These are phyloP conservation scores for Heliconius cydno DNA, from an alignment of 2,888 invertebrate species.

Conservation along the genomic window DNA sequence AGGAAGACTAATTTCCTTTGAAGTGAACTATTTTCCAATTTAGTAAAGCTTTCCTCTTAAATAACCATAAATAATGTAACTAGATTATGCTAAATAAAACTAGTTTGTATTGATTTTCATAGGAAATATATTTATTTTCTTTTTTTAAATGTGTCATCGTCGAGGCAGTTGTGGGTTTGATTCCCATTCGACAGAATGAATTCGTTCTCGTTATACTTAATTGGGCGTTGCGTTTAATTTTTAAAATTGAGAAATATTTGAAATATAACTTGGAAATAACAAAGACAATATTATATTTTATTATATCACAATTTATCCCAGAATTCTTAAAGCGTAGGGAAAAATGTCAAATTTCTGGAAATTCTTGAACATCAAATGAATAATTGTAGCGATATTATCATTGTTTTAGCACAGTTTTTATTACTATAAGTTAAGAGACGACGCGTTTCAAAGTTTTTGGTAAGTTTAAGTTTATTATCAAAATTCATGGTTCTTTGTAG, in stretches of 20 bases:
- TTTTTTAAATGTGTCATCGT: not conserved
- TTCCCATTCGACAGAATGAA: too few relatives aligned
- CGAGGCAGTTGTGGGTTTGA: too few relatives aligned
- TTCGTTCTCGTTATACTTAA: too few relatives aligned
- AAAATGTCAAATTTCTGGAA: conserved; percentile 2
- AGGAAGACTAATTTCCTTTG: conserved; percentile 14
- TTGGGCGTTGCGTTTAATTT: too few relatives aligned
- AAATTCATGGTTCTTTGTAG: not conserved
- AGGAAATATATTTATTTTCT: not conserved
- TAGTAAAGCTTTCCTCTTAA: not conserved
- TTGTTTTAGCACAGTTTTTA: conserved; percentile 26
- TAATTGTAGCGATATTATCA: conserved; percentile 15
- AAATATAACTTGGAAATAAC: not conserved
- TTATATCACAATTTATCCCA: not conserved
- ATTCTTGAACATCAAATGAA: not conserved
- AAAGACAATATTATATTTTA: conserved; percentile 3
- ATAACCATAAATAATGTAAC: conserved; percentile 1
- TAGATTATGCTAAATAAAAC: not conserved
- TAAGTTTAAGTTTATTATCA: not conserved
- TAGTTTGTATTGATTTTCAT: not conserved
- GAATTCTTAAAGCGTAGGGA: not conserved
- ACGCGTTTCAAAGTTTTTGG: conserved; percentile 20
- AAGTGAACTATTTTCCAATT: conserved; percentile 7
- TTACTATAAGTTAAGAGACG: conserved; percentile 17
- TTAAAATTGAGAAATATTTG: not conserved